Evolutionary conservation across 2,888 invertebrate species (phyloP), one percentile per base, ranked within the genome.

Genomic region (Corythucha ciliata): DNA sequence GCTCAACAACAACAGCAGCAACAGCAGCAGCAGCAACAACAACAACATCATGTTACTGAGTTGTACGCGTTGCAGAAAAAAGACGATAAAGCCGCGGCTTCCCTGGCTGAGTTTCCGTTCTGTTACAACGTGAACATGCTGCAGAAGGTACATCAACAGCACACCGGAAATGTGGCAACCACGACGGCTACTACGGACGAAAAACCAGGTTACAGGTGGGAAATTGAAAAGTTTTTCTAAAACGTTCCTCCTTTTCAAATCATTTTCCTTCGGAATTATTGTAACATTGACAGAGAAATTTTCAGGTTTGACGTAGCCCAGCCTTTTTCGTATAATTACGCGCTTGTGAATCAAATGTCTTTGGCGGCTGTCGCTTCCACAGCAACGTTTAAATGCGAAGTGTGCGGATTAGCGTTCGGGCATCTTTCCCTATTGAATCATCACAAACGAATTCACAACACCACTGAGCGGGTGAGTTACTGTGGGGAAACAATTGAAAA

Each of bases 301-400:
- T 72, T 72, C 61, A 67, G 72, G 34, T 72, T 72, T 57, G 72
- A 72, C 59, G 71, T 72, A n/a, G 61, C 63, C 34, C 65, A 65
- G 41, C 64, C 66, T 5, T 66, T 66, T 51, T 67, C 69, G 45
- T 83, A 83, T 64, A 88, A 88, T 66, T 88, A 88, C 72, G 85
- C 87, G 3, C 72, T 88, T 60, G 79, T 83, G 42, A 88, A 88
- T 69, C 88, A 88, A 68, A 87, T 88, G 83, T 83, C 85, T 62
- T 74, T 87, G 54, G 80, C 83, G 6, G 62, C 65, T 1, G 70
- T 72, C 48, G 69, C 69, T 2, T 68, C 83, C 14, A 86, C 84
- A 65, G 85, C 87, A 22, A 85, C 85, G 61, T 88, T 86, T 67
- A 89, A 88, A 69, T 88, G 88, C 69, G 88, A 89, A 68, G 82